Conservation (phyloP, 2,888 invertebrate genomes). For the Chrysotoxum bicinctum region DNA sequence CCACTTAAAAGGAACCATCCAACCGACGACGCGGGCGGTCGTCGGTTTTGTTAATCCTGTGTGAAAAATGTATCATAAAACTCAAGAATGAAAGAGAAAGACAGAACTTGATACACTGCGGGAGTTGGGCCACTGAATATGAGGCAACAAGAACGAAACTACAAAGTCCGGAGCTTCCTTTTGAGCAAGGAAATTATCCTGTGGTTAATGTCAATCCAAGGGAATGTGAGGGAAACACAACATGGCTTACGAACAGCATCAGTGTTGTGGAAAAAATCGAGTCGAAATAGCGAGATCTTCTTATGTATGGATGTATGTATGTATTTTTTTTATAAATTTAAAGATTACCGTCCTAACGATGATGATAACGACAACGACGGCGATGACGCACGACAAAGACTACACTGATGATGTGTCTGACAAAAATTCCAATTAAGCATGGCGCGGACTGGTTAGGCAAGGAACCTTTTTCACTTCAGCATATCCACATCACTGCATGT, state of each 20-base stretch:
- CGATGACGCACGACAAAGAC: neutral
- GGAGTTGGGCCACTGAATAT: neutral
- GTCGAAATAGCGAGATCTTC: neutral
- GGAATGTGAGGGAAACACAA: constrained; percentile 56
- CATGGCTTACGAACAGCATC: constrained; percentile 23
- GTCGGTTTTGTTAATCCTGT: constrained; percentile 71
- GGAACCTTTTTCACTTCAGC: constrained; percentile 3
- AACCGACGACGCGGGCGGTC: constrained; percentile 68
- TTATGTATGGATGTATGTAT: neutral
- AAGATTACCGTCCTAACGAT: constrained; percentile 31
- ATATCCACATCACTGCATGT: constrained; percentile 6
- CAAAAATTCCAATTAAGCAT: constrained; percentile 61
- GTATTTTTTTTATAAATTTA: constrained; percentile 1
- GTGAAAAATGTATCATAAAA: constrained; percentile 72
- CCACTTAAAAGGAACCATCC: constrained; percentile 72
- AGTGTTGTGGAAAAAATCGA: neutral
- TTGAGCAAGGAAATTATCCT: constrained; percentile 70
- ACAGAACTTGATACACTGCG: constrained; percentile 2
- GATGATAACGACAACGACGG: neutral
- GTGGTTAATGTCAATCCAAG: constrained; percentile 67
- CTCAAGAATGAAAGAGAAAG: constrained; percentile 30
- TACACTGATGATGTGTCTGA: constrained; percentile 57
- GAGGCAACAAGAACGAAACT: constrained; percentile 18
- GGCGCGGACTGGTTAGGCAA: neutral
- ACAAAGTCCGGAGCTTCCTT: constrained; percentile 59